Percentiles rank a stretch among this genome's conserved stretches.
These are phyloP conservation scores for Dallia pectoralis DNA, from an alignment of 2,797 vertebrate species.

Conservation along the genomic window DNA sequence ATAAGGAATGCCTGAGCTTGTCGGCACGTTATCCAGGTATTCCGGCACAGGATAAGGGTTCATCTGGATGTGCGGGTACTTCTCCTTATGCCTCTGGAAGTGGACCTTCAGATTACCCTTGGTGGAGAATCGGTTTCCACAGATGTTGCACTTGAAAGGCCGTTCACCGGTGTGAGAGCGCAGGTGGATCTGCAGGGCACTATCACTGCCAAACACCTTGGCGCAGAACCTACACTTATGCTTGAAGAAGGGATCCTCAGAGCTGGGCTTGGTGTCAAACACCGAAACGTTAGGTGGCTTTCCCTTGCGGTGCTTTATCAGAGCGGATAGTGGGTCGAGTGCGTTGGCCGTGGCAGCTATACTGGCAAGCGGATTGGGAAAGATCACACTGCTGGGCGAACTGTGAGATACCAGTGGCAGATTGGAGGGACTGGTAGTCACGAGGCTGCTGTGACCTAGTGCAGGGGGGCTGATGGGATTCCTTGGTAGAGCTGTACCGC, in stretches of 20 bases:
- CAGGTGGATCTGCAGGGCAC: slow-evolving; percentile 97
- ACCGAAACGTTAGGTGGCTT: slow-evolving; percentile 98
- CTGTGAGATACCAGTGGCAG: slow-evolving; percentile 98
- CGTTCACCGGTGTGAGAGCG: slow-evolving; percentile 98
- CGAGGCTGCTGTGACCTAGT: slow-evolving; percentile 83
- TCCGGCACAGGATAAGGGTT: slow-evolving; percentile 99
- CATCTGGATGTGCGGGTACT: slow-evolving; percentile 99
- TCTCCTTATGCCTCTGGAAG: slow-evolving; percentile 99
- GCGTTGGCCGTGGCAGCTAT: slow-evolving; percentile 97
- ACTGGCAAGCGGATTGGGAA: slow-evolving; percentile 97
- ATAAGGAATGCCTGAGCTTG: slow-evolving; percentile 97
- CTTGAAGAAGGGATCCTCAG: slow-evolving; percentile 98
- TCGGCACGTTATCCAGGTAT: slow-evolving; percentile 99
- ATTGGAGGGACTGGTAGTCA: slow-evolving; percentile 84
- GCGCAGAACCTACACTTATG: slow-evolving; percentile 99
- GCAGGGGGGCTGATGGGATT: slow-evolving; percentile 84
- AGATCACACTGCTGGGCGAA: slow-evolving; percentile 95
- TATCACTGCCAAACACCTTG: slow-evolving; percentile 99
- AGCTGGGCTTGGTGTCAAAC: slow-evolving; percentile 95
- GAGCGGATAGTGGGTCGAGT: slow-evolving; percentile 90
- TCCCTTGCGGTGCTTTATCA: slow-evolving; percentile 98
- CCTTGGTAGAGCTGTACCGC: slow-evolving; percentile 76
- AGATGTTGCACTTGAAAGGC: slow-evolving; percentile 99
- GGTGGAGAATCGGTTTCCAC: slow-evolving; percentile 98
- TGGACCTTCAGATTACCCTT: slow-evolving; percentile 99